phyloP scores from a whole-genome alignment of 2,797 vertebrate species.

The Gymnothorax reevesii region DNA sequence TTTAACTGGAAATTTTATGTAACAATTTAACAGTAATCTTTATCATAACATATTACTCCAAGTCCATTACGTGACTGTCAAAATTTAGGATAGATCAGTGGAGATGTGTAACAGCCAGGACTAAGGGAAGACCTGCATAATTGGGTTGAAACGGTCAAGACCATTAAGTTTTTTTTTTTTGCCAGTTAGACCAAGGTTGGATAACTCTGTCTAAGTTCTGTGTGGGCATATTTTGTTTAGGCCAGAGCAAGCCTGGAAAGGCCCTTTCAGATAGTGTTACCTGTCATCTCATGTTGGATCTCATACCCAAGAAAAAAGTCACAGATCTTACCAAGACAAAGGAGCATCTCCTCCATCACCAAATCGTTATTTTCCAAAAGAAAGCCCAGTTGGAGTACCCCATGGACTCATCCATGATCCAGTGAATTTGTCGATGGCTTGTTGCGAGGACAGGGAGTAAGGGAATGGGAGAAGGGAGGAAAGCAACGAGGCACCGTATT shows the following conservation, averaged over 20 bases:
- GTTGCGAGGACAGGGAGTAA: slow-evolving; percentile 44
- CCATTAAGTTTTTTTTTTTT: background rate
- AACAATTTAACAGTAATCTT: background rate
- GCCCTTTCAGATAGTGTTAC: background rate
- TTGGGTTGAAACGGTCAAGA: background rate
- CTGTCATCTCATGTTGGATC: no score
- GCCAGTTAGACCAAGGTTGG: background rate
- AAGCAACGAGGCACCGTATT: slow-evolving; percentile 55
- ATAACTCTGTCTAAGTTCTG: background rate
- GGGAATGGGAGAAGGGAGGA: slow-evolving; percentile 37
- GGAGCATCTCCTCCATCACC: background rate
- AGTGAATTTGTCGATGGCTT: slow-evolving; percentile 55
- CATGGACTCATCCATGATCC: slow-evolving; percentile 38
- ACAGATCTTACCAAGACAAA: background rate
- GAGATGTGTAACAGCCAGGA: background rate
- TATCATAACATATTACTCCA: background rate
- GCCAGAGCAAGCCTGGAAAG: background rate
- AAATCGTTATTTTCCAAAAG: slow-evolving; percentile 45
- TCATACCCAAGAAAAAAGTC: background rate
- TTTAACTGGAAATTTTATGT: background rate
- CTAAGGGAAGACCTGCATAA: background rate
- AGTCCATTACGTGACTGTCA: background rate
- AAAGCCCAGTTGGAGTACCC: slow-evolving; percentile 32
- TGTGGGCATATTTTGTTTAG: background rate
- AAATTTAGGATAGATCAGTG: background rate